A percentile compares a stretch with the other conserved stretches of the same genome.
Evolutionary conservation across 30 jellyfish, hydroid and myxozoan genomes (phyloP).

Genomic region (Cassiopea xamachana): DNA sequence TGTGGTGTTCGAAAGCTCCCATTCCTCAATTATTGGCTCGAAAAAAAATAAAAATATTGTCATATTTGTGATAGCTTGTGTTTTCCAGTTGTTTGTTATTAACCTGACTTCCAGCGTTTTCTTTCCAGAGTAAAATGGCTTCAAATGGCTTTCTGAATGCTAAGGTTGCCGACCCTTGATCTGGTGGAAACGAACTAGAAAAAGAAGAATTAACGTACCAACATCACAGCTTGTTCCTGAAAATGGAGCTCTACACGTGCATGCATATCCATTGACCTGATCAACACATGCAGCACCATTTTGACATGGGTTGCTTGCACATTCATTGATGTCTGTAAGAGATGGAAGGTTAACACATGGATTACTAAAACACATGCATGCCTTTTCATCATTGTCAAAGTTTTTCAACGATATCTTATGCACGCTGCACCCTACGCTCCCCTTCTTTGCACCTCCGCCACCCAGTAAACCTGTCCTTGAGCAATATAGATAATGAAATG

Average conservation of each 20-base stretch:
- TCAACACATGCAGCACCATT: conserved; percentile 25
- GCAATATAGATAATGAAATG: neutral
- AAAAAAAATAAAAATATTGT: too few relatives aligned
- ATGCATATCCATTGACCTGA: conserved; percentile 19
- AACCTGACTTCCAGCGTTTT: too few relatives aligned
- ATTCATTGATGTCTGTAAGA: neutral
- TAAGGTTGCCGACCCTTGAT: too few relatives aligned
- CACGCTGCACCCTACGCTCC: neutral
- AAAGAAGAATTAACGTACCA: neutral
- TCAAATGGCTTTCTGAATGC: too few relatives aligned
- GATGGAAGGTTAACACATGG: neutral
- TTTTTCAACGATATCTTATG: neutral
- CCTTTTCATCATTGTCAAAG: neutral
- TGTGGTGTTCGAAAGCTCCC: too few relatives aligned
- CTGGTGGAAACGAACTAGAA: neutral
- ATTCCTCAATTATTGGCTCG: too few relatives aligned
- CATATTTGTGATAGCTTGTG: too few relatives aligned
- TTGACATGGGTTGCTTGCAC: conserved; percentile 21
- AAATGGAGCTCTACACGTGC: conserved; percentile 19
- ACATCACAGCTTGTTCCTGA: conserved; percentile 16
- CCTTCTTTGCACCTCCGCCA: neutral
- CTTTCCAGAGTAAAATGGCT: too few relatives aligned
- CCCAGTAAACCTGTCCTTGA: neutral
- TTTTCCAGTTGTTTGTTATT: too few relatives aligned
- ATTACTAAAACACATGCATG: too few relatives aligned